Evolutionary conservation across 1,140 invertebrate species (phyloP), one percentile per base, ranked within the genome.

Genomic region (Doryteuthis pealeii): DNA sequence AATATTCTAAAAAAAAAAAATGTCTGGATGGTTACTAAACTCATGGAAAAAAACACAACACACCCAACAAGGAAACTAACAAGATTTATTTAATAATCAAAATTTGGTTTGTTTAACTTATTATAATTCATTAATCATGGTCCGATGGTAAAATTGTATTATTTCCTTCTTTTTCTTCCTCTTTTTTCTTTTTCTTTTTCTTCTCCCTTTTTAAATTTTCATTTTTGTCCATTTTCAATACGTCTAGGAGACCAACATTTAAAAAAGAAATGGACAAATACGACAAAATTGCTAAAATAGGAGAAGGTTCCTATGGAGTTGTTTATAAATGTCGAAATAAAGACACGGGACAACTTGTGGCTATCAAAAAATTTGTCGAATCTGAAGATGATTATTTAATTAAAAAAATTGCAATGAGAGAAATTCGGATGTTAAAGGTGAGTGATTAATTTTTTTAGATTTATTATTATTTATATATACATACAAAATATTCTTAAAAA

Each of bases 291-390:
- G 93, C 92, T 65, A 97, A 98, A 84, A 93, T 99, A 49, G 98
- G 98, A 75, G 98, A 99, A 90, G 98, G 98, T 72, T 98, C 96
- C 62, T 99, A 99, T 88, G 98, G 98, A 12, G 92, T 99, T 74
- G 98, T 99, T 68, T 99, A 98, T 91, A 99, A 99, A 88, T 99
- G 98, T 88, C 92, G 96, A 66, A 97, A 99, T 89, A 90, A 95
- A 79, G 97, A 99, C 81, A 99, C 94, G 1, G 95, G 96, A 8
- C 93, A 96, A 82, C 90, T 99, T 65, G 98, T 99, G 18, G 98
- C 98, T 15, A 98, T 99, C 30, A 99, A 99, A 89, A 97, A 99
- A 87, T 99, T 99, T 87, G 94, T 98, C 14, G 97, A 99, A 88
- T 97, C 96, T 18, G 98, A 99, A 88, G 97, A 99, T 82, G 98